phyloP scores from a whole-genome alignment of 2,888 invertebrate species.

The Leptopterna dolabrata region DNA sequence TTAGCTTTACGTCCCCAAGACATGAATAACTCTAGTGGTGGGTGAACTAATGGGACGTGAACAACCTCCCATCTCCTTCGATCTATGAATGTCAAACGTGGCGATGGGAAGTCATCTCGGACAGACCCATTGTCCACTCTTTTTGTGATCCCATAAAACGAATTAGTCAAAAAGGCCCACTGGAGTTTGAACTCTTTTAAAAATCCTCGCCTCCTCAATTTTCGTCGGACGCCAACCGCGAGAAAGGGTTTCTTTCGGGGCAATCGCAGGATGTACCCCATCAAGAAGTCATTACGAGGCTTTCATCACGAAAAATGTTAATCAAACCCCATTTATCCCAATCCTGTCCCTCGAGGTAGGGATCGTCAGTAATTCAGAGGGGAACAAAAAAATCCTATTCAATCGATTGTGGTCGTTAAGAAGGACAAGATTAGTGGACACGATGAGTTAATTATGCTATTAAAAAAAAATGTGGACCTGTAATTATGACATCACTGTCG shows the following conservation, averaged over 20 bases:
- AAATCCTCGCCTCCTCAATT: neutral
- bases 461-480: too few relatives aligned
- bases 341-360: neutral
- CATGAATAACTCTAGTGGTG: too few relatives aligned
- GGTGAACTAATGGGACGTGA: neutral
- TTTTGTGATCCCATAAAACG: slow-evolving; percentile 15
- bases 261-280: slow-evolving; percentile 25
- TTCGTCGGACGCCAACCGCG: neutral
- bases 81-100: neutral
- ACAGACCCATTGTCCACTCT: neutral
- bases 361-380: neutral
- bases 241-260: neutral
- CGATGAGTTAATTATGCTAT: neutral
- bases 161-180: slow-evolving; percentile 13
- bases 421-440: neutral
- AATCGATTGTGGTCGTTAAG: neutral
- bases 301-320: slow-evolving; percentile 48
- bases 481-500: too few relatives aligned
- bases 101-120: neutral
- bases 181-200: neutral
- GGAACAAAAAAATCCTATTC: neutral
- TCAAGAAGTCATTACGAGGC: slow-evolving; percentile 39
- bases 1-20: too few relatives aligned
- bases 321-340: slow-evolving; percentile 41
- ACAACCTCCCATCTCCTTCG: neutral